Evolutionary conservation across 2,113 vertebrate genomes (phyloP).

Genomic region (Neogale vison): DNA sequence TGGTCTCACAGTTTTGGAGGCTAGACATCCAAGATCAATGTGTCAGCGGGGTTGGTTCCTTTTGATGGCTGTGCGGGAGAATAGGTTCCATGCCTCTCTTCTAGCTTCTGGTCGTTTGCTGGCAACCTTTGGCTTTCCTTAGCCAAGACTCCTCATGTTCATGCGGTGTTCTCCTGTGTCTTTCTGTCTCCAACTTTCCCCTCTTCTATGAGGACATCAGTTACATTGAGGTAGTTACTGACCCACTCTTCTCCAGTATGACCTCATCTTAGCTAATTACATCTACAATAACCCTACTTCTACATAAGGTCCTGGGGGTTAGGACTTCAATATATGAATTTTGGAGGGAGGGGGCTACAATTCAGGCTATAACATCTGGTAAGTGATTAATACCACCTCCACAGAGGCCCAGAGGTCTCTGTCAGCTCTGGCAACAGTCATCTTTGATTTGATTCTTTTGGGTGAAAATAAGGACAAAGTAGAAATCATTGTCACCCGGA

Average conservation of each 20-base stretch:
- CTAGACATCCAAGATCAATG: not conserved
- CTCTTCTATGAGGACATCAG: not conserved
- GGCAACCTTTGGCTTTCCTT: not conserved
- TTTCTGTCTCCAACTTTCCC: not conserved
- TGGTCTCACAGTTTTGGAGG: not conserved
- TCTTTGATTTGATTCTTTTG: not conserved
- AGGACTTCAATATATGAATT: not conserved
- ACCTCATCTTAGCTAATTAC: conserved; percentile 17
- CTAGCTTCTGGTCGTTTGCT: not conserved
- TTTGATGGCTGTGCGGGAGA: not conserved
- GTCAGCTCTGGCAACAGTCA: not conserved
- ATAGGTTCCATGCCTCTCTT: not conserved
- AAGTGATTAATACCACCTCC: not conserved
- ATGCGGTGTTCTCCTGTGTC: not conserved
- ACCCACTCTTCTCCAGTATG: not conserved
- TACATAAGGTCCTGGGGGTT: not conserved
- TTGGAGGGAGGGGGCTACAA: not conserved
- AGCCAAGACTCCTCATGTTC: not conserved
- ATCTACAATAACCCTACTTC: not conserved
- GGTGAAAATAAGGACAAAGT: conserved; percentile 2
- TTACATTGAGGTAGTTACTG: not conserved
- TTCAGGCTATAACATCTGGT: not conserved
- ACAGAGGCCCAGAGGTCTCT: not conserved
- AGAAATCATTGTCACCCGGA: not conserved
- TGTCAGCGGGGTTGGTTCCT: not conserved